These are phyloP conservation scores for Drosophila austrosaltans DNA, from an alignment of 2,888 invertebrate genomes.

Conservation along the genomic window DNA sequence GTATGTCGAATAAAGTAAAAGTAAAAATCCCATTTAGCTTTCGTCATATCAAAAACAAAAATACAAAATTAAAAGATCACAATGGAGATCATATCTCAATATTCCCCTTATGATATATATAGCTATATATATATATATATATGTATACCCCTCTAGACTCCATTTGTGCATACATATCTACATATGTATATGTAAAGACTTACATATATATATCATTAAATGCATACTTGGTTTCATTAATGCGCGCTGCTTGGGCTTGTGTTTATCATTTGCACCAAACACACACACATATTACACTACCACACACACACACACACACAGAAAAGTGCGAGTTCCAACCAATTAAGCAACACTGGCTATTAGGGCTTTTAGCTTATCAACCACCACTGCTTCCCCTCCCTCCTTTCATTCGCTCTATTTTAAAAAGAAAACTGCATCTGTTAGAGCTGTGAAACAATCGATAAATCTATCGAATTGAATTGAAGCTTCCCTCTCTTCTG, in stretches of 20 bases:
- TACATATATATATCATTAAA: slow-evolving; percentile 33
- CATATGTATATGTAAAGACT: slow-evolving; percentile 3
- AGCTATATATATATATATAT: background rate
- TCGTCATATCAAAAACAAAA: slow-evolving; percentile 67
- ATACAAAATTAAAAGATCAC: background rate
- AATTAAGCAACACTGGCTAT: slow-evolving; percentile 32
- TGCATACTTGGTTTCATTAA: slow-evolving; percentile 34
- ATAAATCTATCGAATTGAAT: background rate
- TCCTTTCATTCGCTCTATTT: slow-evolving; percentile 22
- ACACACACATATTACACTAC: slow-evolving; percentile 16
- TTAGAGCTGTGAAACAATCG: slow-evolving; percentile 38
- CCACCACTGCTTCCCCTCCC: background rate
- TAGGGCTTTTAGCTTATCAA: slow-evolving; percentile 40
- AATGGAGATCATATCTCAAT: background rate
- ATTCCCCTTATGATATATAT: background rate
- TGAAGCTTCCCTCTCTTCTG: background rate
- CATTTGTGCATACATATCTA: background rate
- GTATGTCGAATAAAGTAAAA: slow-evolving; percentile 23
- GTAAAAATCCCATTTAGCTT: slow-evolving; percentile 32
- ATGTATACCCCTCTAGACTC: background rate
- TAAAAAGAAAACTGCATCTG: slow-evolving; percentile 7
- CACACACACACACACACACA: slow-evolving; percentile 16
- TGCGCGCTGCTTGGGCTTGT: slow-evolving; percentile 57
- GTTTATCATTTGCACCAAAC: slow-evolving; percentile 56
- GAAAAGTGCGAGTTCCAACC: background rate